Base-by-base conservation (phyloP, 1,140 invertebrate genomes). In the Alviniconcha marisindica region DNA sequence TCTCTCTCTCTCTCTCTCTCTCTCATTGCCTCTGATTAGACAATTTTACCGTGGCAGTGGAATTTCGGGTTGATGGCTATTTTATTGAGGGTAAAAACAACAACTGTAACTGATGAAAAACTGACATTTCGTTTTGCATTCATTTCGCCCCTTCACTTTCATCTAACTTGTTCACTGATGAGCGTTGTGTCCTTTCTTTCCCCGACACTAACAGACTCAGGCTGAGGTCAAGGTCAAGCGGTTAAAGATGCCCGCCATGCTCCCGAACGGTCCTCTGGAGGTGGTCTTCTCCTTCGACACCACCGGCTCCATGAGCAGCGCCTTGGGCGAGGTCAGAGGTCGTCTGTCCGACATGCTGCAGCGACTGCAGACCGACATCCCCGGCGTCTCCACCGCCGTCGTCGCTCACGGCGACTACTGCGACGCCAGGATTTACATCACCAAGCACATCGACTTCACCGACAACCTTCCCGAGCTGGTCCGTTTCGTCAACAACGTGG, bases 231-330 rank as follows among this genome's bases (percentile, higher is more conserved):
- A n/a, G 56, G 56, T 60, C 7, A 60, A 60, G 14, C 14, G 2
- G 28, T 15, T 28, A 4, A 56, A 31, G 0, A 77, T 56, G 48
- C 24, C 48, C 51, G n/a, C 42, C 60, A 84, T 28, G 76, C 60
- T 56, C 18, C 84, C 88, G 24, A 80, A 77, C 48, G 85, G 86
- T 83, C 84, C 83, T 15, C 81, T 89, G n/a, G 89, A 92, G 33
- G 88, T 92, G 33, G 89, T 88, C 14, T 91, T 92, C 81, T 89
- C 88, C 2, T 91, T 92, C 77, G 91, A 91, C 56, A 92, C 91
- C 1, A 92, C 91, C 14, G 91, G 90, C 21, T 91, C 90, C 31
- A 91, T 91, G 90, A 84, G 82, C 28, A 63, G 82, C 4, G 83
- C 86, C 54, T 77, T 91, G 18, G 84, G 87, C 31, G 87, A 91